phyloP scores from a whole-genome alignment of 2,113 vertebrate genomes.

The Gymnobelideus leadbeateri region DNA sequence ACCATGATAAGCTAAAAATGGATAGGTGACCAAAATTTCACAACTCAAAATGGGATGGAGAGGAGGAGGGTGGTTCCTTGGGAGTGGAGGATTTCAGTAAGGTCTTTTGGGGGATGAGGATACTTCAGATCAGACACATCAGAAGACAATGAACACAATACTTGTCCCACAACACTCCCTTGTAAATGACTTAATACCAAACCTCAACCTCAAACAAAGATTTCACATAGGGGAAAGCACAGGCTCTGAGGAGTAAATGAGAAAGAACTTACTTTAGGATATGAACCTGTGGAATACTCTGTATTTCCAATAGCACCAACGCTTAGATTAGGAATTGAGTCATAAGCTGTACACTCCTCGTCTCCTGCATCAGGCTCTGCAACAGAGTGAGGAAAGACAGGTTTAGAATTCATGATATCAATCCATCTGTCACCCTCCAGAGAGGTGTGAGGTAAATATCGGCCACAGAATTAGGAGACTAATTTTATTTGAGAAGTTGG shows the following conservation, averaged over 20 bases:
- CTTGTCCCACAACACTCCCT: not conserved
- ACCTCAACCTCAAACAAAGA: constrained; percentile 18
- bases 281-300: constrained; percentile 37
- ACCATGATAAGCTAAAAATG: not conserved
- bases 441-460: not conserved
- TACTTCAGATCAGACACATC: not conserved
- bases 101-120: not conserved
- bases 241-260: not conserved
- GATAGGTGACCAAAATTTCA: not conserved
- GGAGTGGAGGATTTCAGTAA: not conserved
- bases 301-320: not conserved
- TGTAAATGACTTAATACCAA: not conserved
- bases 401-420: constrained; percentile 10
- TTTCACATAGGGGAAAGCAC: constrained; percentile 1
- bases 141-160: not conserved
- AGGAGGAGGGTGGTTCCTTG: not conserved
- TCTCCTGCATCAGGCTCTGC: constrained; percentile 33
- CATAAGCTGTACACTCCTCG: not conserved
- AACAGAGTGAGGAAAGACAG: constrained; percentile 37
- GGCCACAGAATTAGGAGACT: not conserved
- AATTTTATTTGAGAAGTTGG: not conserved
- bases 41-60: not conserved
- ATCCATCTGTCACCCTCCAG: not conserved
- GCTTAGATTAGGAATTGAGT: not conserved
- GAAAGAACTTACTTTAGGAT: constrained; percentile 53